Base-by-base conservation (phyloP, 2,888 invertebrate genomes). In the Diaphora mendica region DNA sequence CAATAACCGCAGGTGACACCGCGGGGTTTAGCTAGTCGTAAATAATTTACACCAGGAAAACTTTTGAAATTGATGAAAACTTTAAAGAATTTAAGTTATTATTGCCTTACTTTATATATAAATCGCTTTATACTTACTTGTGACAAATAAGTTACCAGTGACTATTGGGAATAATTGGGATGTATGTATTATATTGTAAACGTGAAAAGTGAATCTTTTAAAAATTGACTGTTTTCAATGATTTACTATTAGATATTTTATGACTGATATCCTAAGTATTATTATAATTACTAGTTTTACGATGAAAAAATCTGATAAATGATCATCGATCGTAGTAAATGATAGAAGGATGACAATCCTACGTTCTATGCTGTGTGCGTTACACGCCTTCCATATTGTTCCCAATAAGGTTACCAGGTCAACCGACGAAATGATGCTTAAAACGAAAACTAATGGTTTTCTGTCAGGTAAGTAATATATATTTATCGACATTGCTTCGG, bases 331-430 rank as follows among this genome's bases (percentile, higher is more conserved):
- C n/a, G n/a, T n/a, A n/a, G n/a, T n/a, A n/a, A n/a, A n/a, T 44
- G n/a, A 64, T 42, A 42, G 51, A 78, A 73, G 70, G 71, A 66
- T 64, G 81, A 66, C 79, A 75, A 76, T 74, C 73, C 77, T 70
- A 62, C 26, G 64, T 59, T 73, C 73, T 70, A 62, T 35, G 59
- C 55, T 48, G 44, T 66, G 62, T 33, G 62, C 15, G 66, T 35
- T 64, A 73, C 35, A 73, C 35, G 72, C 51, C 64, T 62, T 33
- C 9, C 42, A 76, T 55, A 66, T 72, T 42, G 70, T 68, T 55
- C 30, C 23, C 72, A 82, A 77, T 26, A 69, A 72, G 83, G 83
- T 26, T 67, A 82, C 42, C 62, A 48, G 83, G 83, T 83, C 81
- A 78, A 51, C 17, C 70, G 30, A 65, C 69, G 33, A 73, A 73